Evolutionary conservation across 2,888 invertebrate genomes (phyloP), one percentile per base, ranked within the genome.

Genomic region (Cantharis rufa): DNA sequence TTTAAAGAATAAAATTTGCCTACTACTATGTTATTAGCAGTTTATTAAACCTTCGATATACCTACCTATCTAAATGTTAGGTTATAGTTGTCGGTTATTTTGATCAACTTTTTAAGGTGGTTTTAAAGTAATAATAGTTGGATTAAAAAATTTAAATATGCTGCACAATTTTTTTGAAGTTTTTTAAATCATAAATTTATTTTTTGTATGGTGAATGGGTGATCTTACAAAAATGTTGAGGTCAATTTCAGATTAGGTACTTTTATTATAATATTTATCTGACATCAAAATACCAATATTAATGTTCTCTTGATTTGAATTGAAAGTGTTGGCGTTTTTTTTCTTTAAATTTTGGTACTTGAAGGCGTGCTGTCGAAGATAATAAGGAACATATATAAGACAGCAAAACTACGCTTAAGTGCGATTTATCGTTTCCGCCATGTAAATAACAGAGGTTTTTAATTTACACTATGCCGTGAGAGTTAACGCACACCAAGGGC

Each of bases 401-500:
- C 76, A 73, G 73, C 73, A 77, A 74, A 77, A 77, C 74, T 74
- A 70, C 72, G 73, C 70, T 77, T 70, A 64, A 70, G 69, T 28
- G 77, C 74, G 71, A 77, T 77, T 77, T 77, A 77, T 77, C 66
- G 74, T 71, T 77, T 77, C 77, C 77, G 77, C 77, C 77, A 77
- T 77, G 74, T 77, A 77, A 77, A 77, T 77, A 77, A 77, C 74
- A 74, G 63, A 63, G 62, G 74, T 74, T 77, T 77, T 77, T 77
- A 77, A 77, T 77, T 77, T 77, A 77, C 71, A 77, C 77, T 74
- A 77, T 71, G 77, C 77, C 77, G 77, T 77, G 77, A 77, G 77
- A 77, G 77, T 77, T 77, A 77, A 74, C 77, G 77, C 74, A 69
- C 77, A 77, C 70, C 74, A 48, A 77, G 70, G 62, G 72, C 77